A percentile compares a stretch with the other conserved stretches of the same genome.
Conservation (phyloP, 2,797 vertebrate species). For the Leuciscus waleckii region DNA sequence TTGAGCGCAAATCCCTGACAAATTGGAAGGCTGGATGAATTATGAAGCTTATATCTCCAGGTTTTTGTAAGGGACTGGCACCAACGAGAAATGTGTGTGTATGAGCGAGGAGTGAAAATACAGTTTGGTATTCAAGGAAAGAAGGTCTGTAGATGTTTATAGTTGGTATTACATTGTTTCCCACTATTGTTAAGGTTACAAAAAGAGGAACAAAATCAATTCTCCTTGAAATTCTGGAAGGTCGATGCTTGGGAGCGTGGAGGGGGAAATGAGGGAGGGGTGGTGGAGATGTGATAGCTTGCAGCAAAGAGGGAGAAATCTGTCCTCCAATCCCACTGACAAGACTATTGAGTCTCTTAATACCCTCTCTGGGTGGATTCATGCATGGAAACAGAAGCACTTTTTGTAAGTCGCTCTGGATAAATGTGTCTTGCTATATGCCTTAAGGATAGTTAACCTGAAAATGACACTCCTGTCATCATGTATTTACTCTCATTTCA, state of each 20-base stretch:
- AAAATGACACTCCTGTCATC: conserved; percentile 7
- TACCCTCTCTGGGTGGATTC: conserved; percentile 30
- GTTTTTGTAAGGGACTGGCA: conserved; percentile 54
- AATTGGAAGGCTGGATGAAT: conserved; percentile 68
- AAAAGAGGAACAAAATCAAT: conserved; percentile 77
- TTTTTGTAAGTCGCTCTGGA: conserved; percentile 10
- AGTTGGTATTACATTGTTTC: conserved; percentile 70
- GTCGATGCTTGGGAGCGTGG: conserved; percentile 68
- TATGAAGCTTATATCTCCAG: conserved; percentile 70
- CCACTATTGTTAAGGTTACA: conserved; percentile 70
- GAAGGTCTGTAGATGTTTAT: conserved; percentile 67
- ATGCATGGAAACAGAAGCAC: conserved; percentile 11
- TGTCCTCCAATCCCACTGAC: conserved; percentile 10
- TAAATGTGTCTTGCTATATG: conserved; percentile 17
- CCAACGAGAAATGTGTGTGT: conserved; percentile 3
- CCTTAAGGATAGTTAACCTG: conserved; percentile 25
- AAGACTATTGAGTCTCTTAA: conserved; percentile 45
- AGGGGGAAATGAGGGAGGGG: conserved; percentile 34
- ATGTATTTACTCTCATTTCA: conserved; percentile 18
- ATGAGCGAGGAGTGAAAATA: conserved; percentile 33
- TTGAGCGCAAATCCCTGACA: conserved; percentile 43
- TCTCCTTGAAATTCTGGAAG: conserved; percentile 79
- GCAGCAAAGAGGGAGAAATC: conserved; percentile 53
- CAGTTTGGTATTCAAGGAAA: conserved; percentile 69
- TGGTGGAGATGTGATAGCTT: conserved; percentile 55